Conservation (phyloP, 1,140 invertebrate genomes). For the Belonocnema kinseyi region DNA sequence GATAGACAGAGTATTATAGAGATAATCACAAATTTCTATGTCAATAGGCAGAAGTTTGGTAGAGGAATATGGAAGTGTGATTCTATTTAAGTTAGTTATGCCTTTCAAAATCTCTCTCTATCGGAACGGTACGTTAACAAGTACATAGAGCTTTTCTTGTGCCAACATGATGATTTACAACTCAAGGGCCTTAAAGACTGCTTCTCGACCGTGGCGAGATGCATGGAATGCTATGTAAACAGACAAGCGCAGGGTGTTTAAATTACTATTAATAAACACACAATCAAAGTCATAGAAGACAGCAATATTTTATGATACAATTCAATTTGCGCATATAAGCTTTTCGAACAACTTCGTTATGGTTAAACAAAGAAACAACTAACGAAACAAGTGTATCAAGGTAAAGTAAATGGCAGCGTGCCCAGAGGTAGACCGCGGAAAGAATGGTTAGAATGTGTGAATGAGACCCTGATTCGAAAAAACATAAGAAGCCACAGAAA, state of each 20-base stretch:
- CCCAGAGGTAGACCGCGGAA: too few species aligned
- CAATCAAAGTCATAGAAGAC: not conserved
- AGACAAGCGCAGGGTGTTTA: not conserved
- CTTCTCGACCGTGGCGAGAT: not conserved
- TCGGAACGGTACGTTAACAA: conserved; percentile 2
- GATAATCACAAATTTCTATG: not conserved
- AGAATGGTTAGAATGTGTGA: too few species aligned
- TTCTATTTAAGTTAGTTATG: conserved; percentile 15
- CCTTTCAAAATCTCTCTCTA: conserved; percentile 11
- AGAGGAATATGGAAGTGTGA: not conserved
- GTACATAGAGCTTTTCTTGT: conserved; percentile 3
- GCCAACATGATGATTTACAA: conserved; percentile 21
- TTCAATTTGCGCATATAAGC: too few species aligned
- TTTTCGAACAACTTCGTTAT: too few species aligned
- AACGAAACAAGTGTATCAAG: too few species aligned
- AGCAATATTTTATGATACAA: not conserved
- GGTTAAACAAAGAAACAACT: too few species aligned
- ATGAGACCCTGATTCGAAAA: too few species aligned
- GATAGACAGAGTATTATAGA: not conserved
- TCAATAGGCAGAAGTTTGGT: too few species aligned
- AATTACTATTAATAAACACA: conserved; percentile 13
- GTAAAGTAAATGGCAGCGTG: too few species aligned
- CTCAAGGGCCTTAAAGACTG: conserved; percentile 7
- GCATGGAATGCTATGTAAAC: conserved; percentile 23
- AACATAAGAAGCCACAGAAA: too few species aligned